Conservation (phyloP, 2,888 invertebrate genomes). For the Laspeyria flexula region DNA sequence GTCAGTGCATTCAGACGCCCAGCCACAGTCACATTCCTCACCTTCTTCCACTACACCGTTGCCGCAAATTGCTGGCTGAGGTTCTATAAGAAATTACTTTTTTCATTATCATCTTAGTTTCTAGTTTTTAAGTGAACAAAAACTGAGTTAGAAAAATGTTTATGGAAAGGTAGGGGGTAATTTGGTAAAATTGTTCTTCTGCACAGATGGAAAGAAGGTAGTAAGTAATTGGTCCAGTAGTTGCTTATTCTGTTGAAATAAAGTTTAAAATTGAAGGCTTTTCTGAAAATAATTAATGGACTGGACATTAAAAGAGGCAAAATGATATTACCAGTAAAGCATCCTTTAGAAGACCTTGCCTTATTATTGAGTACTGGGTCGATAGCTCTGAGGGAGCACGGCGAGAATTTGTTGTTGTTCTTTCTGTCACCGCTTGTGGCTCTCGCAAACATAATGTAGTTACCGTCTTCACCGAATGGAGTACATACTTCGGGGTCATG, state of each 20-base stretch:
- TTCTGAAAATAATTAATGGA: too few relatives aligned
- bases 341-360: conserved; percentile 95
- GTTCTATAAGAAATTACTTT: conserved; percentile 85
- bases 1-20: conserved; percentile 98
- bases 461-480: conserved; percentile 98
- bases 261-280: too few relatives aligned
- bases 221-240: too few relatives aligned
- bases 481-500: conserved; percentile 98
- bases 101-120: too few relatives aligned
- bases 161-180: too few relatives aligned
- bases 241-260: too few relatives aligned
- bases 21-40: conserved; percentile 99
- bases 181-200: too few relatives aligned
- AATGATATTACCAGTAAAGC: conserved; percentile 96
- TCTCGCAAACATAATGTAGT: conserved; percentile 99
- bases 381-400: conserved; percentile 96
- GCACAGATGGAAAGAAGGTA: too few relatives aligned
- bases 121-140: too few relatives aligned
- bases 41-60: conserved; percentile 98
- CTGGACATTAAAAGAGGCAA: too few relatives aligned
- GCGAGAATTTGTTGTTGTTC: conserved; percentile 99
- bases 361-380: conserved; percentile 97
- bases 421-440: conserved; percentile 99
- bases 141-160: too few relatives aligned
- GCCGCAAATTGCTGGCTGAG: conserved; percentile 97